Evolutionary conservation across 2,888 invertebrate genomes (phyloP), one percentile per base, ranked within the genome.

Genomic region (Galerucella pusilla): DNA sequence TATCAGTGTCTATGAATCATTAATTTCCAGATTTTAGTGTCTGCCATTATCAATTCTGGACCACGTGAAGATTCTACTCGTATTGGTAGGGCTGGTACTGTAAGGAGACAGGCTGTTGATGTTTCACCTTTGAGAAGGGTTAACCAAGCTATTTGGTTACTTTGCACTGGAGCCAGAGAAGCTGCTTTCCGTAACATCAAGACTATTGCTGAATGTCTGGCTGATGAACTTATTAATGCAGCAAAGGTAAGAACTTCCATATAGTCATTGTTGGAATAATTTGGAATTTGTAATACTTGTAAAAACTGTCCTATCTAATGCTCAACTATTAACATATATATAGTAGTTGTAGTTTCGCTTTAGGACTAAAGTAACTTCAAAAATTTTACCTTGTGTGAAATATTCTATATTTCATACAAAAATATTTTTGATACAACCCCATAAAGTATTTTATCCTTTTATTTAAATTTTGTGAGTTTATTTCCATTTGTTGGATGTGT

Each of bases 121-220:
- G 99, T 99, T 76, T 99, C 99, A 12, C 99, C 99, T 14, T 91
- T 99, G 83, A 92, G 99, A 83, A 93, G 99, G 87, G 99, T 99
- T 20, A 99, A 99, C 91, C 99, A 99, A 91, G 99, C 99, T 68
- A 98, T 99, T 88, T 99, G 98, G 98, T 91, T 99, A 86, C 89
- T 99, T 86, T 99, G 99, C 90, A 99, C 99, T 70, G 99, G 99
- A 80, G 98, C 99, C 68, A 94, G 99, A 83, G 99, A 99, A 90
- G 98, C 99, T 78, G 97, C 99, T 68, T 99, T 99, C 94, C 94
- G 99, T 86, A 99, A 99, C 90, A 99, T 99, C 88, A 99, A 99
- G 90, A 98, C 98, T 68, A 99, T 99, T 86, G 99, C 99, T 77
- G 99, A 99, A 89, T 99, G 99, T 89, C 92, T 99, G 85, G 99